phyloP scores from a whole-genome alignment of 2,113 vertebrate species.

The Hydrochoerus hydrochaeris region DNA sequence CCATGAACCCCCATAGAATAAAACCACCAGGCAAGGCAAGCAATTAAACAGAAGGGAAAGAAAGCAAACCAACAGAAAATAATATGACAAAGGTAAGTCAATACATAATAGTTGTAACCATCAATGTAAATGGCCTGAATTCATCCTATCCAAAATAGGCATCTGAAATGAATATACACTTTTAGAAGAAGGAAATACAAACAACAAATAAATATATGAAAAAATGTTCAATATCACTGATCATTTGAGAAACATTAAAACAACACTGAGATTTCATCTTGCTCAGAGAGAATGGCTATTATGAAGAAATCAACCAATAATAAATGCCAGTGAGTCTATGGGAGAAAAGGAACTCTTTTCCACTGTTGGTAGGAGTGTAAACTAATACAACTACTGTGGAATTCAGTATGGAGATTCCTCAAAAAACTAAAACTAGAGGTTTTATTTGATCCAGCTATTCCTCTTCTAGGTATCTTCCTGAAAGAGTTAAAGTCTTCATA shows the following conservation, averaged over 20 bases:
- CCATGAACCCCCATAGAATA: background rate
- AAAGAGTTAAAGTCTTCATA: background rate
- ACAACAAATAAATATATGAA: background rate
- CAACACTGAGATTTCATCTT: background rate
- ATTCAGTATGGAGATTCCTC: background rate
- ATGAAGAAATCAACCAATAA: background rate
- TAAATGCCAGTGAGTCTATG: background rate
- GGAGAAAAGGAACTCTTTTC: background rate
- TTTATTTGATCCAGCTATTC: background rate
- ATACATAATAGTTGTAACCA: background rate
- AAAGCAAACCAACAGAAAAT: background rate
- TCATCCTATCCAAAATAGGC: background rate
- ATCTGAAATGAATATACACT: background rate
- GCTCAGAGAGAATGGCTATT: background rate
- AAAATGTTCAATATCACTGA: background rate
- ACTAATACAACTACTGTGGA: background rate
- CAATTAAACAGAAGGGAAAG: background rate
- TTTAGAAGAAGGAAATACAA: background rate
- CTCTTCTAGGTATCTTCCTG: background rate
- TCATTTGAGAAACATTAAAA: background rate
- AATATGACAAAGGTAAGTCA: background rate
- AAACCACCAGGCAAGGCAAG: background rate
- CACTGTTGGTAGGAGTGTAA: background rate
- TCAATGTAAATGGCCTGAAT: background rate
- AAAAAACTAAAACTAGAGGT: background rate